Percentiles rank a stretch among this genome's conserved stretches.
Evolutionary conservation across 2,888 invertebrate genomes (phyloP).

Genomic region (Drosophila formosana): DNA sequence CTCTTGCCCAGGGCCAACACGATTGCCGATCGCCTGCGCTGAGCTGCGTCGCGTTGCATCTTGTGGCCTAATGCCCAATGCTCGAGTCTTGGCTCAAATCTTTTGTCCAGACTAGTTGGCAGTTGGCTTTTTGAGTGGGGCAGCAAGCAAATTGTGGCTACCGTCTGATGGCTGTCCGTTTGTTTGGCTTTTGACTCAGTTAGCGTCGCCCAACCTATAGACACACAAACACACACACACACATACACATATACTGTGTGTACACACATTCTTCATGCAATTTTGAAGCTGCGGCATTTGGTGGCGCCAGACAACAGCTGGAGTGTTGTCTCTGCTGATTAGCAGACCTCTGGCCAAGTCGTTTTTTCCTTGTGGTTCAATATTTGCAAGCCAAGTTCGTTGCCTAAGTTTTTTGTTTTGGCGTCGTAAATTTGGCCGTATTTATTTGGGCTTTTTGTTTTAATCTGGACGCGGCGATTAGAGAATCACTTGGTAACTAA

Average conservation of each 20-base stretch:
- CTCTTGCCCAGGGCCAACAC: conserved; percentile 57
- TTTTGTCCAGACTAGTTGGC: conserved; percentile 44
- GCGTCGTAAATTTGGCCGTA: conserved; percentile 66
- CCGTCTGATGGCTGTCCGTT: conserved; percentile 80
- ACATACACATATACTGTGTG: conserved; percentile 4
- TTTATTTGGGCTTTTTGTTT: conserved; percentile 72
- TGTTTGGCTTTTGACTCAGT: conserved; percentile 79
- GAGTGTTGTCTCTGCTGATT: conserved; percentile 76
- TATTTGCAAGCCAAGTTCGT: conserved; percentile 62
- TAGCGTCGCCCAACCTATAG: conserved; percentile 56
- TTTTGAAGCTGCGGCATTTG: conserved; percentile 66
- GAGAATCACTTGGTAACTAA: conserved; percentile 76
- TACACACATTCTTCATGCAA: conserved; percentile 68
- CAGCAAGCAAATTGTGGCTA: conserved; percentile 63
- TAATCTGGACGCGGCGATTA: conserved; percentile 72
- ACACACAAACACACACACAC: conserved; percentile 23
- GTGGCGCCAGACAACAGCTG: conserved; percentile 65
- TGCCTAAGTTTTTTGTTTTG: conserved; percentile 71
- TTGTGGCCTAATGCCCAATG: conserved; percentile 46
- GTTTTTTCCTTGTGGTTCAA: conserved; percentile 19
- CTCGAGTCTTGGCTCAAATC: conserved; percentile 44
- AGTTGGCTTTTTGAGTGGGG: conserved; percentile 55
- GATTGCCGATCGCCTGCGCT: conserved; percentile 16
- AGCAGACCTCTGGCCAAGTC: conserved; percentile 50
- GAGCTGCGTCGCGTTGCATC: background rate